Evolutionary conservation across 37 sponge, comb jelly and placozoan species (phyloP).

Genomic region (Spongilla lacustris): DNA sequence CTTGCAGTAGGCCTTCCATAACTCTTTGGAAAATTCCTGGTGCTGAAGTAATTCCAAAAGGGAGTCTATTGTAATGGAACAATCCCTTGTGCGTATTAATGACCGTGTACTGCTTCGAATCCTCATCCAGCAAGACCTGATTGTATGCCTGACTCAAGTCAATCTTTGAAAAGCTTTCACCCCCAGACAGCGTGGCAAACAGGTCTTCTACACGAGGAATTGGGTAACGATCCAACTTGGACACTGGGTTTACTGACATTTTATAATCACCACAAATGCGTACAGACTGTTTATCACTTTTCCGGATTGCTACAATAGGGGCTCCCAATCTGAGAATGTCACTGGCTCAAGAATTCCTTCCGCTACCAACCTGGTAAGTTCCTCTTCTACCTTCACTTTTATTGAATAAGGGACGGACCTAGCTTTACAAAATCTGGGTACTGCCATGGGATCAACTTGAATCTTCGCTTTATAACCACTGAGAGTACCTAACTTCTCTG

Average conservation of each 20-base stretch:
- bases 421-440: slow-evolving; percentile 12
- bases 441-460: slow-evolving; percentile 5
- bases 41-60: slow-evolving; percentile 33
- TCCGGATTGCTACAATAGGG: slow-evolving; percentile 47
- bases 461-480: slow-evolving; percentile 35
- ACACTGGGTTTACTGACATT: slow-evolving; percentile 10
- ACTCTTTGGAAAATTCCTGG: slow-evolving; percentile 29
- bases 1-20: slow-evolving; percentile 43
- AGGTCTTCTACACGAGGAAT: slow-evolving; percentile 23
- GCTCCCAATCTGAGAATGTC: slow-evolving; percentile 48
- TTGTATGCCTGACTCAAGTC: slow-evolving; percentile 40
- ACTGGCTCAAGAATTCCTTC: slow-evolving; percentile 37
- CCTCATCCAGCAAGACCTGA: slow-evolving; percentile 15
- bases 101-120: slow-evolving; percentile 18
- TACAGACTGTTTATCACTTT: slow-evolving; percentile 21
- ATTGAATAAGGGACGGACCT: slow-evolving; percentile 30
- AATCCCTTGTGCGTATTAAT: slow-evolving; percentile 37
- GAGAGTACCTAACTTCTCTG: slow-evolving; percentile 9
- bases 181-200: slow-evolving; percentile 3
- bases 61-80: slow-evolving; percentile 21
- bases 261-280: slow-evolving; percentile 61
- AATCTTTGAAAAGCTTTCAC: slow-evolving; percentile 29
- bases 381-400: slow-evolving; percentile 23
- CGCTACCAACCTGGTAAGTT: slow-evolving; percentile 15
- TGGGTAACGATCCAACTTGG: slow-evolving; percentile 14